Base-by-base conservation (phyloP, 2,113 vertebrate species). In the Vulpes lagopus region DNA sequence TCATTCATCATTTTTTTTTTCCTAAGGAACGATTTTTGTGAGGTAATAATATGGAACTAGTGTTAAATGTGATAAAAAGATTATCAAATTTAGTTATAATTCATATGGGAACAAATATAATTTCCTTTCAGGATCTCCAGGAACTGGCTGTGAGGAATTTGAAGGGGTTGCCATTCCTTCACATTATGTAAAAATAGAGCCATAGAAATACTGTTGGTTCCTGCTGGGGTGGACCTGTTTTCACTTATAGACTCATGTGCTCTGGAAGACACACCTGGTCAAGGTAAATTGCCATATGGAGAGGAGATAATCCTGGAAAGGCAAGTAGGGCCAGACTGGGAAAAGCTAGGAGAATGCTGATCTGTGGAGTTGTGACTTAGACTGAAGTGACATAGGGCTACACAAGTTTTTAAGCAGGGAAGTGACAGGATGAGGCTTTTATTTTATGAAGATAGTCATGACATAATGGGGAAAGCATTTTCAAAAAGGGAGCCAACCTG, bases 11-110 rank as follows among this genome's bases (percentile, higher is more conserved):
- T 59, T 65, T 89, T 85, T 76, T 53, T 53, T 53, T 81, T n/a
- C 86, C 10, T 64, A 65, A 35, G 11, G 38, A 74, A 86, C 14
- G 57, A 30, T 73, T 96, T 90, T 38, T 38, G 51, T 49, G 64
- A 81, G 27, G 11, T 69, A 89, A 11, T 59, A 82, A 4, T 71
- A 90, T 38, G 1, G 64, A 60, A n/a, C 62, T 88, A 23, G 27
- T 87, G 32, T 35, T 82, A 25, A 76, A 57, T 76, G 38, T 43
- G 87, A 95, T 78, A 22, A 91, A 93, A 76, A 93, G 22, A 59
- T 91, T 2, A 94, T 73, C 30, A 59, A 30, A 84, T 94, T 43
- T 5, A 20, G 73, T 17, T 95, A 10, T 69, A 27, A 11, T 78
- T 97, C 67, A 83, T 35, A 57, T 12, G 53, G 3, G n/a, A 4